Evolutionary conservation across 53 echinoderm and acorn worm genomes (phyloP).

Genomic region (Paelopatides confundens): DNA sequence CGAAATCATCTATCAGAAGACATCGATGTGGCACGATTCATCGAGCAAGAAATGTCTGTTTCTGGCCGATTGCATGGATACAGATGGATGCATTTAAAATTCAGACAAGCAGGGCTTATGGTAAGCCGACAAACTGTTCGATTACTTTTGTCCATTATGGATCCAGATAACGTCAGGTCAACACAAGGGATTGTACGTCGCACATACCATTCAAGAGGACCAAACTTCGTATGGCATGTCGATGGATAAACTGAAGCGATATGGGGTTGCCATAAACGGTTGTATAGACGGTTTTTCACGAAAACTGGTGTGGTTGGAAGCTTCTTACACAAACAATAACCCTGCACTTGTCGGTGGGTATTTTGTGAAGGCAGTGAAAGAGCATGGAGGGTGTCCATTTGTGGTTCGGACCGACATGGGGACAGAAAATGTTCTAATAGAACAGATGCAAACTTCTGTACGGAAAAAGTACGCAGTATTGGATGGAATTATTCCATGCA

Average conservation of each 20-base stretch:
- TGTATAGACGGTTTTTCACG: constrained; percentile 57
- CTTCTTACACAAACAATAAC: background rate
- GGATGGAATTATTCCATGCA: constrained; percentile 56
- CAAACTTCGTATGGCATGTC: constrained; percentile 66
- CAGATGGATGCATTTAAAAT: constrained; percentile 35
- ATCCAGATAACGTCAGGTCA: constrained; percentile 37
- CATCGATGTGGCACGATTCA: background rate
- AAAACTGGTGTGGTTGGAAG: constrained; percentile 51
- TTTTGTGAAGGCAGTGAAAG: too few species aligned
- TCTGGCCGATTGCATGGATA: constrained; percentile 24
- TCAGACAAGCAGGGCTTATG: background rate
- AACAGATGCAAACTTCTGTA: too few species aligned
- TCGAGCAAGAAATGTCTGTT: background rate
- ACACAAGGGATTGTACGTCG: constrained; percentile 53
- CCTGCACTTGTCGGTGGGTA: too few species aligned
- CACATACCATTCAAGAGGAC: constrained; percentile 40
- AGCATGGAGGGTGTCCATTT: too few species aligned
- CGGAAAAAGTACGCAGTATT: too few species aligned
- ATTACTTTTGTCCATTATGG: background rate
- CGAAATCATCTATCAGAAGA: background rate
- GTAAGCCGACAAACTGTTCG: constrained; percentile 22
- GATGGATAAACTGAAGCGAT: constrained; percentile 59
- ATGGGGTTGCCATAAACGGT: background rate
- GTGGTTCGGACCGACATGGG: too few species aligned
- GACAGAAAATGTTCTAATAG: too few species aligned